Conservation (phyloP, 2,113 vertebrate genomes). For the Pavo muticus region DNA sequence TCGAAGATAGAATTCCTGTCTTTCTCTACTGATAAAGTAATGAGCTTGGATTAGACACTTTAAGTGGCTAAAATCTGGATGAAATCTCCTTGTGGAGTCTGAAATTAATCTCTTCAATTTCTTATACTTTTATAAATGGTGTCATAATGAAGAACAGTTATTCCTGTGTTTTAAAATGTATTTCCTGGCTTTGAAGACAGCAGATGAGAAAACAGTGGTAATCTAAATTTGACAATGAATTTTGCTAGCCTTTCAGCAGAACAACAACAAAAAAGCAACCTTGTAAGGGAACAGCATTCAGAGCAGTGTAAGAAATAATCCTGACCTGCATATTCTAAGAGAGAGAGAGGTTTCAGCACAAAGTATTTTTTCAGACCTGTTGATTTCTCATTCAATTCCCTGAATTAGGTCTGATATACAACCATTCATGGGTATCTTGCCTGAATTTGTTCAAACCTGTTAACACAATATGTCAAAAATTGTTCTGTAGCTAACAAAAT, state of each 20-base stretch:
- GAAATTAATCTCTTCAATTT: neutral
- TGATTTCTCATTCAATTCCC: neutral
- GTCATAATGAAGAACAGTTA: neutral
- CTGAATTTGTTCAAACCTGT: neutral
- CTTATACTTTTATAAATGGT: neutral
- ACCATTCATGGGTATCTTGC: neutral
- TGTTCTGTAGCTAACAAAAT: neutral
- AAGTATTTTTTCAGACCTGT: neutral
- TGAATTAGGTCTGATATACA: neutral
- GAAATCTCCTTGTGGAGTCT: neutral
- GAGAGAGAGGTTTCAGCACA: fast-evolving
- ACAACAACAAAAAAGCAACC: neutral
- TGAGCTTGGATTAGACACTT: neutral
- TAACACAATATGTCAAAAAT: neutral
- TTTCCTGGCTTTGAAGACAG: neutral
- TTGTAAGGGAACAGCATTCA: neutral
- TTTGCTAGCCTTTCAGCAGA: neutral
- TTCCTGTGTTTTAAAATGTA: neutral
- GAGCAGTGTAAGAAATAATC: neutral
- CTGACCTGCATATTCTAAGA: neutral
- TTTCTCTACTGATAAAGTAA: neutral
- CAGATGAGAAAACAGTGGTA: neutral
- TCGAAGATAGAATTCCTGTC: neutral
- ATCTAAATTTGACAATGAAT: neutral
- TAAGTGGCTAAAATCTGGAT: neutral